Conservation (phyloP, 2,888 invertebrate species). For the Helobdella robusta region DNA sequence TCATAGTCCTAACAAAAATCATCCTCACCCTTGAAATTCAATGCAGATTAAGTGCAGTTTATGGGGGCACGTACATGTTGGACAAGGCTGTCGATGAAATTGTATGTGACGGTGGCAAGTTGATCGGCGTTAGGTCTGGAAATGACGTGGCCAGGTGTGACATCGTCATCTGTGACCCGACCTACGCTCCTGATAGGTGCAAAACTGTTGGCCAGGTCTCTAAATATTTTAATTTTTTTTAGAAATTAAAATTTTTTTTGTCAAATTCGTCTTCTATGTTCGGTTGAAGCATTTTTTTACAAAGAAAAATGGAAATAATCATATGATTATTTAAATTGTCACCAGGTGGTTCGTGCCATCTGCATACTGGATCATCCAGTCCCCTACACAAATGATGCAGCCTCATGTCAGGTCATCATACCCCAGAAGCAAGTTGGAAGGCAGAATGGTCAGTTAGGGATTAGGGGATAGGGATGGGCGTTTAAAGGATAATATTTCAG, state of each 20-base stretch:
- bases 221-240: background rate
- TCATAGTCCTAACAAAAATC: background rate
- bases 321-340: background rate
- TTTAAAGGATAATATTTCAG: too few relatives aligned
- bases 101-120: conserved; percentile 68
- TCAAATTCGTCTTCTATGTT: too few relatives aligned
- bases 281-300: too few relatives aligned
- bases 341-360: conserved; percentile 78
- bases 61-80: conserved; percentile 98
- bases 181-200: conserved; percentile 74
- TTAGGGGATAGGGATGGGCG: too few relatives aligned
- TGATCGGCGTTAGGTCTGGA: conserved; percentile 87
- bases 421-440: conserved; percentile 88
- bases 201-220: conserved; percentile 57
- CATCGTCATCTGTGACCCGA: conserved; percentile 73
- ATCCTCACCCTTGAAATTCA: background rate
- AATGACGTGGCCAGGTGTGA: conserved; percentile 87
- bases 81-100: conserved; percentile 96
- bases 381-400: conserved; percentile 83
- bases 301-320: too few relatives aligned
- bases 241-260: background rate
- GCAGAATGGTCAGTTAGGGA: conserved; percentile 53
- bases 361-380: conserved; percentile 96
- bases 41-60: conserved; percentile 78
- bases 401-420: conserved; percentile 98